Conservation (phyloP, 2,113 vertebrate genomes). For the Ailuropoda melanoleuca region DNA sequence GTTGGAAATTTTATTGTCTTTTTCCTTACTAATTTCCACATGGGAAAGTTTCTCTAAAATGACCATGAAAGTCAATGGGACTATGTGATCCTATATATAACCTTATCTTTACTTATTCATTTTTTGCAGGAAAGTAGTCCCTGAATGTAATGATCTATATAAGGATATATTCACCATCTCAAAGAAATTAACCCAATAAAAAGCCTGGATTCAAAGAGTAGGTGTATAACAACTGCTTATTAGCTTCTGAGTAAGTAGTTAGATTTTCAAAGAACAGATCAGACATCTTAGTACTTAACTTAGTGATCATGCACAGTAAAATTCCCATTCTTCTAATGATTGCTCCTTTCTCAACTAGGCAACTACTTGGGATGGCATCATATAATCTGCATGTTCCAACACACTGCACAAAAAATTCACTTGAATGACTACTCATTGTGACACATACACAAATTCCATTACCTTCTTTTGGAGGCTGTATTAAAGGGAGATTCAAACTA, state of each 20-base stretch:
- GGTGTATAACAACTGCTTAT: not conserved
- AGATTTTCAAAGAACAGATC: not conserved
- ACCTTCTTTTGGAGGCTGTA: not conserved
- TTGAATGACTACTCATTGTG: not conserved
- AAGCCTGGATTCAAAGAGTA: not conserved
- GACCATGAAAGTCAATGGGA: not conserved
- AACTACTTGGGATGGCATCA: not conserved
- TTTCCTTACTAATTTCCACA: constrained; percentile 4
- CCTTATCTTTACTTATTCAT: not conserved
- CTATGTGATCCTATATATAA: not conserved
- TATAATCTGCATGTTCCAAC: not conserved
- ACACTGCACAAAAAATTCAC: not conserved
- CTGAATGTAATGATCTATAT: not conserved
- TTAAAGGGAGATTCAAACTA: not conserved
- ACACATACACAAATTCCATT: not conserved
- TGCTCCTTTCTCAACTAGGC: not conserved
- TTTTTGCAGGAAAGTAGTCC: not conserved
- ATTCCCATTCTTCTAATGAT: not conserved
- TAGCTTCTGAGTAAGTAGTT: not conserved
- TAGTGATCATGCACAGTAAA: not conserved
- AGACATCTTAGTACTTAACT: not conserved
- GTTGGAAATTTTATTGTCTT: not conserved
- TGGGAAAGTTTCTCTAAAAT: not conserved
- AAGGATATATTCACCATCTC: not conserved
- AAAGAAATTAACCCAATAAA: not conserved